Base-by-base conservation (phyloP, 1,140 invertebrate species). In the Aleiodes sp. region DNA sequence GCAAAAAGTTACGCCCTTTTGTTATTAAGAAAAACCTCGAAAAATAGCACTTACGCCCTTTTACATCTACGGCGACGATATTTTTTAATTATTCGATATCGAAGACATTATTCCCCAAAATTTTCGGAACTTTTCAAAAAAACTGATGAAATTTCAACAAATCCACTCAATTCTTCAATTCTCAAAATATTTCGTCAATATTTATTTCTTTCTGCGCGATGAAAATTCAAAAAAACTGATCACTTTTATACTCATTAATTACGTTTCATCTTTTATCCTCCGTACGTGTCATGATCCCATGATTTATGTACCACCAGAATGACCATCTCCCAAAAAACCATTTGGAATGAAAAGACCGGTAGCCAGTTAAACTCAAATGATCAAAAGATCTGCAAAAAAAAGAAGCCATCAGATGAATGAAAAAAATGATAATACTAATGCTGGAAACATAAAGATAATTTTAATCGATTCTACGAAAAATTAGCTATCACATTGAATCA, bases 391-490 rank as follows among this genome's bases (percentile, higher is more conserved):
- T 52, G 19, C 21, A 52, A 24, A 21, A 24, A 24, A 52, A 26
- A 52, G 21, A 52, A 52, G 10, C 4, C 21, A 46, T 7, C n/a
- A 16, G 16, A 24, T 21, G 21, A 6, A 10, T 12, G 16, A 24
- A 52, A 52, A 52, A 52, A 52, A 12, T 2, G 2, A 52, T 52
- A 52, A 52, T 52, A 7, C 46, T 52, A 52, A 21, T 16, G 16
- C 46, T 24, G 19, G 21, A 16, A 52, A 52, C 21, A 24, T 24
- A 21, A 16, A 52, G 19, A 9, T 52, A 52, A 52, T 52, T 52
- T 52, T 52, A 52, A 52, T 52, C 46, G 46, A 52, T 52, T 52
- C 46, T 8, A 8, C 7, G 46, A 43, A 52, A 52, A 52, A 52
- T 52, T 21, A 52, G 21, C 46, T 21, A 52, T 52, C 46, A 52